Percentiles rank a stretch among this genome's conserved stretches.
Conservation (phyloP, 2,888 invertebrate genomes). For the Drosophila affinis region DNA sequence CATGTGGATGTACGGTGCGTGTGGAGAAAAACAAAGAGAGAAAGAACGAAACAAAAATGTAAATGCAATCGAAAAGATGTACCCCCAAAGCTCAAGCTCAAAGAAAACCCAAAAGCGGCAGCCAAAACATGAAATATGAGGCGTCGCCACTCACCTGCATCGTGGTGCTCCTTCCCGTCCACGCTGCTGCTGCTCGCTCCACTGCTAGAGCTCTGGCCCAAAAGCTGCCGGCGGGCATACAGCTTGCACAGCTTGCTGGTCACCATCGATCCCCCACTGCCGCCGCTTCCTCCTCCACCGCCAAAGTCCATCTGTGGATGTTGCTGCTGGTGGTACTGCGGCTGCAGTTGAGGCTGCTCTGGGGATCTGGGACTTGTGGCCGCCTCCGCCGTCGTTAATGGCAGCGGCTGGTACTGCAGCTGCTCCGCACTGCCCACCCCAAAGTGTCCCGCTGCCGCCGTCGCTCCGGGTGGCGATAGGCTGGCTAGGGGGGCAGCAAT, state of each 20-base stretch:
- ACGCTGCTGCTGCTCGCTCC: slow-evolving; percentile 53
- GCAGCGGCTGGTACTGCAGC: slow-evolving; percentile 79
- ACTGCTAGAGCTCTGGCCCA: slow-evolving; percentile 55
- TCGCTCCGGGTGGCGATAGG: slow-evolving; percentile 24
- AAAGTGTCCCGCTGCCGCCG: slow-evolving; percentile 64
- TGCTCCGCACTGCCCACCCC: slow-evolving; percentile 60
- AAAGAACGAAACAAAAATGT: slow-evolving; percentile 50
- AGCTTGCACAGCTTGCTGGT: slow-evolving; percentile 68
- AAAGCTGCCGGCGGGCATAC: slow-evolving; percentile 63
- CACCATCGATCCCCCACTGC: slow-evolving; percentile 18
- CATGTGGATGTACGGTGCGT: slow-evolving; percentile 34
- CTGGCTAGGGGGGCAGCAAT: slow-evolving; percentile 47
- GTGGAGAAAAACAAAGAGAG: slow-evolving; percentile 33
- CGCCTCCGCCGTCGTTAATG: slow-evolving; percentile 28
- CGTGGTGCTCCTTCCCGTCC: slow-evolving; percentile 50
- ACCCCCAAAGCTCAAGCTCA: slow-evolving; percentile 15
- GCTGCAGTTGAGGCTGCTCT: slow-evolving; percentile 25
- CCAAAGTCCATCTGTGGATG: slow-evolving; percentile 13
- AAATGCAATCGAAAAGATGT: slow-evolving; percentile 15
- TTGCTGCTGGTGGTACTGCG: slow-evolving; percentile 27
- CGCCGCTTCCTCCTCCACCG: not conserved
- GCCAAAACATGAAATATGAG: not conserved
- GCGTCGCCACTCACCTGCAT: slow-evolving; percentile 53
- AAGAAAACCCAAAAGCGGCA: slow-evolving; percentile 18
- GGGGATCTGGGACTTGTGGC: slow-evolving; percentile 26